phyloP scores from a whole-genome alignment of 2,113 vertebrate genomes.

The Erythrolamprus reginae region DNA sequence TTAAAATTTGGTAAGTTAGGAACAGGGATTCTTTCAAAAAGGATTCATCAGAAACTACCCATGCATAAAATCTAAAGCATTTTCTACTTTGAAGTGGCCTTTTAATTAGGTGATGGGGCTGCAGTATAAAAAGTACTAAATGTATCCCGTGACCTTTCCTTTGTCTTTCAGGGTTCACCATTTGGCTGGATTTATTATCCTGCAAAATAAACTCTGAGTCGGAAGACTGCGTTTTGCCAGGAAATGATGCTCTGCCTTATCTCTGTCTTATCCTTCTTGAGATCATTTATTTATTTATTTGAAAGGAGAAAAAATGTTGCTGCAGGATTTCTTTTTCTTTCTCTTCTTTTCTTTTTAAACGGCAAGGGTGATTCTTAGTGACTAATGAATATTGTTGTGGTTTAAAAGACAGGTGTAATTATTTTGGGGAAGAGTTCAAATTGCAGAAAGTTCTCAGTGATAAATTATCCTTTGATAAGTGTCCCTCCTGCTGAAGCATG shows the following conservation, averaged over 20 bases:
- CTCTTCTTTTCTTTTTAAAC: neutral
- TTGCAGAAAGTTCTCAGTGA: neutral
- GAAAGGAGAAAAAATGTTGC: neutral
- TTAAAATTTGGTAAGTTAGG: neutral
- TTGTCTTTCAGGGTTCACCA: neutral
- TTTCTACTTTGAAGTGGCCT: neutral
- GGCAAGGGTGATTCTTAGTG: neutral
- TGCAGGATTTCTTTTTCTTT: neutral
- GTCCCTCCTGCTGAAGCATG: neutral
- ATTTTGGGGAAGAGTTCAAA: neutral
- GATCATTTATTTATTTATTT: neutral
- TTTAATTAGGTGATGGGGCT: slow-evolving; percentile 4
- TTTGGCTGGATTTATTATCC: neutral
- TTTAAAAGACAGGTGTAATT: neutral
- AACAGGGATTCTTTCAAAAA: slow-evolving; percentile 1
- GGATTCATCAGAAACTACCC: slow-evolving; percentile 11
- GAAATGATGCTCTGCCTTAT: neutral
- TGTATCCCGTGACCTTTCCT: neutral
- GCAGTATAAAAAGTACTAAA: slow-evolving; percentile 16
- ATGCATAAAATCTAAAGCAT: slow-evolving; percentile 17
- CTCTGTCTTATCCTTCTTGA: neutral
- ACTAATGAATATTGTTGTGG: neutral
- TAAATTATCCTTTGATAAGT: neutral
- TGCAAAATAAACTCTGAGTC: slow-evolving; percentile 5
- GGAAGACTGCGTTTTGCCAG: neutral